Evolutionary conservation across 2,888 invertebrate genomes (phyloP).

Genomic region (Timema cristinae): DNA sequence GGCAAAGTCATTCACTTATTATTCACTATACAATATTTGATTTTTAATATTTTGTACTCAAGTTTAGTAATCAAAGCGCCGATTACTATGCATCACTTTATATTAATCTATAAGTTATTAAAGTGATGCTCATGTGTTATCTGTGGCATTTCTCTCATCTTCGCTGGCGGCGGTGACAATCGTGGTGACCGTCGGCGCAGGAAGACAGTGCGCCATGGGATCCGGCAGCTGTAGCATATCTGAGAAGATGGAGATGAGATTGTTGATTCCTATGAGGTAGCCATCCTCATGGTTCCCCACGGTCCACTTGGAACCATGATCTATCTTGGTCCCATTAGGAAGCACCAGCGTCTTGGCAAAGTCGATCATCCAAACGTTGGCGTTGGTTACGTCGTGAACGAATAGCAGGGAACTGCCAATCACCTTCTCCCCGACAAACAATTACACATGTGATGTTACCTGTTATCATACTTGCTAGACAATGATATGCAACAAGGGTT

Average conservation of each 20-base stretch:
- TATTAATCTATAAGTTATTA: too few relatives aligned
- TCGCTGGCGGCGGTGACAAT: slow-evolving; percentile 30
- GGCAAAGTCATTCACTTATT: too few relatives aligned
- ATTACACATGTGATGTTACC: background rate
- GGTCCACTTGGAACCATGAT: slow-evolving; percentile 77
- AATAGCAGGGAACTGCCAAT: slow-evolving; percentile 93
- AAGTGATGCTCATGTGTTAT: too few relatives aligned
- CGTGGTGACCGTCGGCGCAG: slow-evolving; percentile 24
- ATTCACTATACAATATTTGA: too few relatives aligned
- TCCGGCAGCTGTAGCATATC: slow-evolving; percentile 45
- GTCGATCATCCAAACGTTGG: slow-evolving; percentile 95
- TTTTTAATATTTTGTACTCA: too few relatives aligned
- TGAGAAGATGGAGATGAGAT: slow-evolving; percentile 80
- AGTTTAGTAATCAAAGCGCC: too few relatives aligned
- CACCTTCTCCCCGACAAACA: slow-evolving; percentile 51
- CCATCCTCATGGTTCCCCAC: slow-evolving; percentile 97
- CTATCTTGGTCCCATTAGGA: slow-evolving; percentile 67
- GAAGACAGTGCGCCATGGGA: background rate
- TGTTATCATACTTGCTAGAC: too few relatives aligned
- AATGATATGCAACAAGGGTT: too few relatives aligned
- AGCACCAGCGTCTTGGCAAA: slow-evolving; percentile 91
- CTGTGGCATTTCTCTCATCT: slow-evolving; percentile 18
- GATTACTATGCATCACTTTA: too few relatives aligned
- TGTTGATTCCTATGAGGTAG: slow-evolving; percentile 86
- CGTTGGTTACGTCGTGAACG: slow-evolving; percentile 84